A percentile compares a stretch with the other conserved stretches of the same genome.
Evolutionary conservation across 2,797 vertebrate genomes (phyloP).

Genomic region (Dendrocincla fuliginosa): DNA sequence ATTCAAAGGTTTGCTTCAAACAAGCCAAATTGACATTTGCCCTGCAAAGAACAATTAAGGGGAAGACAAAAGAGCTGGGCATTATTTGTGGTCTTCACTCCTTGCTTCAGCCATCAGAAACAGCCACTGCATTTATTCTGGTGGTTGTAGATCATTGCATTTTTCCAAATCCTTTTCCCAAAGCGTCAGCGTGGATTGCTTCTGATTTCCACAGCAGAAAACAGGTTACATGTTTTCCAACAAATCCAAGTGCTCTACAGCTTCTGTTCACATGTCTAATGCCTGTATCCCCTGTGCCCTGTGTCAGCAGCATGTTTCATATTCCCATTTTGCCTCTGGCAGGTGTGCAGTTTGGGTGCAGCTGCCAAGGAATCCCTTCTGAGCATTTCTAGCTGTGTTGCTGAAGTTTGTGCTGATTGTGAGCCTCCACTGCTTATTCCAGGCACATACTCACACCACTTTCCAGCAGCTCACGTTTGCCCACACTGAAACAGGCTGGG

Average conservation of each 20-base stretch:
- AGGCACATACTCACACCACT: not conserved
- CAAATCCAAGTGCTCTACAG: not conserved
- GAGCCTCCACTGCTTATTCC: conserved; percentile 25
- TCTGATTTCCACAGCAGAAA: not conserved
- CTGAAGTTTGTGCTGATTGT: not conserved
- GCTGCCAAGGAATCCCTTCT: not conserved
- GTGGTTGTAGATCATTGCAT: not conserved
- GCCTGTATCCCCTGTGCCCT: not conserved
- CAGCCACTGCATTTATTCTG: not conserved
- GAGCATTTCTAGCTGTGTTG: not conserved
- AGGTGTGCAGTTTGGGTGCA: not conserved
- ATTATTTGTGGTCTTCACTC: not conserved
- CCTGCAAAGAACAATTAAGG: not conserved
- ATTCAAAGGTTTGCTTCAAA: not conserved
- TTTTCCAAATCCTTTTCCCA: not conserved
- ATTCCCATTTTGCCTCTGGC: not conserved
- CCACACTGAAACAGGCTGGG: not conserved
- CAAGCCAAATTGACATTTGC: not conserved
- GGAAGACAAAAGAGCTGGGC: not conserved
- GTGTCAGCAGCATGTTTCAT: not conserved
- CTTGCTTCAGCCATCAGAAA: not conserved
- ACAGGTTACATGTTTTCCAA: not conserved
- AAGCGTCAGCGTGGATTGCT: not conserved
- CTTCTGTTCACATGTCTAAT: not conserved
- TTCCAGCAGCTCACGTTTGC: conserved; percentile 21